A percentile compares a stretch with the other conserved stretches of the same genome.
Conservation (phyloP, 1,140 invertebrate species). For the Drosophila lowei region DNA sequence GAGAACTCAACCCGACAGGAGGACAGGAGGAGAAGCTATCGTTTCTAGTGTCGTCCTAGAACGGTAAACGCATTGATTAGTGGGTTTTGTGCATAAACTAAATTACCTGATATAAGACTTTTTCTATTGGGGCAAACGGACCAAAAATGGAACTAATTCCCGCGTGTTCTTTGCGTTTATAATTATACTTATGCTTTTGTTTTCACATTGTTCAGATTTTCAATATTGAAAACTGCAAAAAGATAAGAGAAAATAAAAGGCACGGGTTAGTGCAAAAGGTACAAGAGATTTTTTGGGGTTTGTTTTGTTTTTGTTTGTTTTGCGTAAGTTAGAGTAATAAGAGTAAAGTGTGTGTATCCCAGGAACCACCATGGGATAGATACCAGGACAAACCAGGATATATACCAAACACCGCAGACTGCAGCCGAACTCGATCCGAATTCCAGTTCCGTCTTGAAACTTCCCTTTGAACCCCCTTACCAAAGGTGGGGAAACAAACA, state of each 20-base stretch:
- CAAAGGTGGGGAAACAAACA: slow-evolving; percentile 80
- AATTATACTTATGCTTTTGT: slow-evolving; percentile 58
- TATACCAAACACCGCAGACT: slow-evolving; percentile 19
- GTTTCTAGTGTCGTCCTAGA: slow-evolving; percentile 77
- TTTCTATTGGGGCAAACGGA: slow-evolving; percentile 29
- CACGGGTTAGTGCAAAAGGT: slow-evolving; percentile 66
- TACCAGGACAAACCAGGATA: neutral
- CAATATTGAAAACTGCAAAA: slow-evolving; percentile 81
- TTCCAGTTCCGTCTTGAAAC: slow-evolving; percentile 15
- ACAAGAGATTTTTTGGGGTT: slow-evolving; percentile 1
- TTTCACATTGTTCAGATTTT: slow-evolving; percentile 64
- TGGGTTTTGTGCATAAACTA: slow-evolving; percentile 65
- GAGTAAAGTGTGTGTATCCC: slow-evolving; percentile 40
- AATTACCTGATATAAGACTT: slow-evolving; percentile 65
- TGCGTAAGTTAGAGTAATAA: slow-evolving; percentile 31
- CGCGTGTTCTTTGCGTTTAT: slow-evolving; percentile 23
- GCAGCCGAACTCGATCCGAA: neutral
- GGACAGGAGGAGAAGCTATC: slow-evolving; percentile 45
- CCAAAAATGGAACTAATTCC: slow-evolving; percentile 43
- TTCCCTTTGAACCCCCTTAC: slow-evolving; percentile 74
- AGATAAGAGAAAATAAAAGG: slow-evolving; percentile 74
- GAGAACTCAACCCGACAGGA: slow-evolving; percentile 41
- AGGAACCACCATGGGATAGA: slow-evolving; percentile 62
- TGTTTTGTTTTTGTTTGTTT: slow-evolving; percentile 38
- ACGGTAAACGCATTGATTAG: slow-evolving; percentile 75